Conservation (phyloP, 2,113 vertebrate genomes). For the Cyphomyrus discorhynchus region DNA sequence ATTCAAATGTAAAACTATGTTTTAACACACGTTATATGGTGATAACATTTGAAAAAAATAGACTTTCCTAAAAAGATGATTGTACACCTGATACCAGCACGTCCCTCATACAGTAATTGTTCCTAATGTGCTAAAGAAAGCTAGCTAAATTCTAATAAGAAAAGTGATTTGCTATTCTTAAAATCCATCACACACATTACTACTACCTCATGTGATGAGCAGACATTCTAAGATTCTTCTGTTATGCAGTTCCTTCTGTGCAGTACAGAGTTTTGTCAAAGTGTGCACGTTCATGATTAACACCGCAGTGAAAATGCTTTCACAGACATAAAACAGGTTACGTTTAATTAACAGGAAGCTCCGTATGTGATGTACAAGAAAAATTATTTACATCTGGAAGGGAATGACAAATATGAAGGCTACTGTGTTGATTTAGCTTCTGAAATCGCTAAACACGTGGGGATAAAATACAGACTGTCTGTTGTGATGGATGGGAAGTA, state of each 20-base stretch:
- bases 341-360: slow-evolving; percentile 65
- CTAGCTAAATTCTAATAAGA: slow-evolving; percentile 17
- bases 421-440: slow-evolving; percentile 98
- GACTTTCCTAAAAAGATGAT: neutral
- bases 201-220: slow-evolving; percentile 29
- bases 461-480: slow-evolving; percentile 94
- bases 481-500: slow-evolving; percentile 94
- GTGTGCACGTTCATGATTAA: slow-evolving; percentile 41
- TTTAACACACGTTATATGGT: neutral
- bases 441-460: slow-evolving; percentile 97
- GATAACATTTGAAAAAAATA: neutral
- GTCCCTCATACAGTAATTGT: neutral
- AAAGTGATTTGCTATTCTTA: neutral
- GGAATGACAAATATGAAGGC: slow-evolving; percentile 98
- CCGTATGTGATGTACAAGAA: slow-evolving; percentile 99
- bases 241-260: slow-evolving; percentile 12
- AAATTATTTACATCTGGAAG: slow-evolving; percentile 88
- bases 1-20: neutral
- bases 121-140: neutral
- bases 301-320: neutral
- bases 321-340: neutral
- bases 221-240: slow-evolving; percentile 15
- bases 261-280: neutral
- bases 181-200: neutral
- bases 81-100: neutral